Evolutionary conservation across 2,888 invertebrate genomes (phyloP).

Genomic region (Pammene aurita): DNA sequence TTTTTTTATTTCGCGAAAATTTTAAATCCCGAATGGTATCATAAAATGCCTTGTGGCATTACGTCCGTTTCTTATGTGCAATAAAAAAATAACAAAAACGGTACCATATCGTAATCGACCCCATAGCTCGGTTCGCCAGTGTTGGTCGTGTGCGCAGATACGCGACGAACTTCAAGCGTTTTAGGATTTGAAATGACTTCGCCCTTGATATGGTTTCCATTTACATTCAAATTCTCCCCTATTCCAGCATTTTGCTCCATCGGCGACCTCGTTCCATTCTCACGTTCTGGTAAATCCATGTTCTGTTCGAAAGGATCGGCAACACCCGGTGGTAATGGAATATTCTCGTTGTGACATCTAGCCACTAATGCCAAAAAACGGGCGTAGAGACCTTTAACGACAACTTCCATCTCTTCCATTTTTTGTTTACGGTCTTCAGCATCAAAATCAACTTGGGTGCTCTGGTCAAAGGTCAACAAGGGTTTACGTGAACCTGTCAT

Average conservation of each 20-base stretch:
- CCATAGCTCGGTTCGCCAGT: slow-evolving; percentile 47
- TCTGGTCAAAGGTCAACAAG: slow-evolving; percentile 56
- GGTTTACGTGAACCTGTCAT: slow-evolving; percentile 39
- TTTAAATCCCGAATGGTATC: too few relatives aligned
- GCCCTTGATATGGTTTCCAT: slow-evolving; percentile 41
- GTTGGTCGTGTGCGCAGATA: slow-evolving; percentile 66
- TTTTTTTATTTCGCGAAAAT: background rate
- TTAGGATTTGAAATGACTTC: slow-evolving; percentile 45
- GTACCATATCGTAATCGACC: slow-evolving; percentile 55
- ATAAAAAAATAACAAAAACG: too few relatives aligned
- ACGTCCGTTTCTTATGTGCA: too few relatives aligned
- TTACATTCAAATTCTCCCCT: slow-evolving; percentile 46
- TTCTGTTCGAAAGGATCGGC: slow-evolving; percentile 30
- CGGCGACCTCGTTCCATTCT: slow-evolving; percentile 8
- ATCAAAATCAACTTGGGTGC: slow-evolving; percentile 58
- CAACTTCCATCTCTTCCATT: slow-evolving; percentile 56
- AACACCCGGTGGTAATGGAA: background rate
- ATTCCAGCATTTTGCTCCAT: slow-evolving; percentile 13
- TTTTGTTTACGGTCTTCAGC: slow-evolving; percentile 43
- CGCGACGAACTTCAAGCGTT: slow-evolving; percentile 56
- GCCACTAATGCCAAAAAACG: slow-evolving; percentile 52
- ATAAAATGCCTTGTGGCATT: too few relatives aligned
- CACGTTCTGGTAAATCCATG: background rate
- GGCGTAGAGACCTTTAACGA: slow-evolving; percentile 53
- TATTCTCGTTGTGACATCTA: slow-evolving; percentile 45